Percentiles rank a stretch among this genome's conserved stretches.
Conservation (phyloP, 1,140 invertebrate species). For the Anoplophora glabripennis region DNA sequence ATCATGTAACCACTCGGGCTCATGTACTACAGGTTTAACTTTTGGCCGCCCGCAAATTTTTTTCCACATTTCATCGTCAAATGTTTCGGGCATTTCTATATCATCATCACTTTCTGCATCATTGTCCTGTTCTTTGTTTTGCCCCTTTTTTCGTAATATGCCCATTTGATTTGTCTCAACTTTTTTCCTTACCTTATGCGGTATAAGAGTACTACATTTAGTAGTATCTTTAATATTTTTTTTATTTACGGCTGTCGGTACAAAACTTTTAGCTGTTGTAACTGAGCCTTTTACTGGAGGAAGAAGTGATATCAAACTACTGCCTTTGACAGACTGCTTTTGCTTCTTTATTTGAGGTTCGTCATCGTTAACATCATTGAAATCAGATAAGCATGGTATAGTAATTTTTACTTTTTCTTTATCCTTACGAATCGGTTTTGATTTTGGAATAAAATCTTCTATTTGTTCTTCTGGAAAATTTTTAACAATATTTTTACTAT, state of each 20-base stretch:
- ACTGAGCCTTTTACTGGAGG: slow-evolving; percentile 38
- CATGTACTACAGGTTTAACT: slow-evolving; percentile 20
- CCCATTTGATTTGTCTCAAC: slow-evolving; percentile 16
- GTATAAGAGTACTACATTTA: slow-evolving; percentile 15
- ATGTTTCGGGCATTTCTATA: slow-evolving; percentile 40
- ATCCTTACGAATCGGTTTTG: slow-evolving; percentile 32
- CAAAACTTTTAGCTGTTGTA: slow-evolving; percentile 33
- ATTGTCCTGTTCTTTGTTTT: slow-evolving; percentile 13
- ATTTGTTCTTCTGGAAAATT: slow-evolving; percentile 32
- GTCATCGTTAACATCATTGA: slow-evolving; percentile 30
- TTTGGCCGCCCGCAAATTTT: slow-evolving; percentile 40
- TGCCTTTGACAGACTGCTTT: slow-evolving; percentile 33
- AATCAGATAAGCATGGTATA: slow-evolving; percentile 40
- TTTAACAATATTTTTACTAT: slow-evolving; percentile 9
- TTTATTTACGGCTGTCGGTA: slow-evolving; percentile 26
- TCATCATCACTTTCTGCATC: slow-evolving; percentile 39
- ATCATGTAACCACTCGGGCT: slow-evolving; percentile 8
- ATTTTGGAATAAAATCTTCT: slow-evolving; percentile 42
- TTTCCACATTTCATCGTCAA: slow-evolving; percentile 46
- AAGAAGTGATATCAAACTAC: slow-evolving; percentile 35
- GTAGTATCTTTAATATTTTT: slow-evolving; percentile 24
- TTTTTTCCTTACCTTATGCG: slow-evolving; percentile 14
- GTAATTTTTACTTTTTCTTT: slow-evolving; percentile 39
- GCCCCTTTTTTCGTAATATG: slow-evolving; percentile 1
- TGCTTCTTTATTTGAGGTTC: slow-evolving; percentile 27